Evolutionary conservation across 2,888 invertebrate genomes (phyloP).

Genomic region (Polydrusus cervinus): DNA sequence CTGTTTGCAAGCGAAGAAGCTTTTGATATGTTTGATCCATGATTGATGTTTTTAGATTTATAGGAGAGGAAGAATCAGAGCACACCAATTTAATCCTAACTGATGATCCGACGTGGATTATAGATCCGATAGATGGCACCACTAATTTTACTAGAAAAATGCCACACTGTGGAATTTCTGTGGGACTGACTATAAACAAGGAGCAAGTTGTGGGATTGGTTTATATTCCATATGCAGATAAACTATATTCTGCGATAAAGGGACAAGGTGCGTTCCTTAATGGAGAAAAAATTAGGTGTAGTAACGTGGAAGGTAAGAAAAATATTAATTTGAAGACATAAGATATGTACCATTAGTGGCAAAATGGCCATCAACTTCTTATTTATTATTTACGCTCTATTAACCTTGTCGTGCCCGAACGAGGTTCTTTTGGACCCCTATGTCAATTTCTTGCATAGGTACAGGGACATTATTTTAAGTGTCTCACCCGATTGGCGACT

Average conservation of each 20-base stretch:
- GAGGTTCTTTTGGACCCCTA: no score
- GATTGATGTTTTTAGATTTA: conserved; percentile 77
- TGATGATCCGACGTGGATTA: conserved; percentile 88
- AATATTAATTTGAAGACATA: not conserved
- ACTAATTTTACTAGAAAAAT: conserved; percentile 85
- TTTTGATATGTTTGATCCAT: no score
- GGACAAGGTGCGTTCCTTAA: conserved; percentile 86
- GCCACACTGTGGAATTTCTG: conserved; percentile 80
- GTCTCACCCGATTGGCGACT: no score
- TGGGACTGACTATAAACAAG: conserved; percentile 76
- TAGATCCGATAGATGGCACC: conserved; percentile 93
- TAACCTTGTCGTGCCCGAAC: no score
- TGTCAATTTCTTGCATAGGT: no score
- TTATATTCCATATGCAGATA: conserved; percentile 81
- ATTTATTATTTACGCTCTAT: not conserved
- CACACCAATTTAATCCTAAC: conserved; percentile 76
- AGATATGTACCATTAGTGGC: not conserved
- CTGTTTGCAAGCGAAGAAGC: no score
- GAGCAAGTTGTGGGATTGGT: conserved; percentile 81
- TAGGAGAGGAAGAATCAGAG: conserved; percentile 81
- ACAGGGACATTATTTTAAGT: no score
- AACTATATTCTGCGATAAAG: conserved; percentile 81
- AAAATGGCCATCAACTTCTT: no score
- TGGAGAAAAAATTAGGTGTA: conserved; percentile 75
- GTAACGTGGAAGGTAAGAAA: conserved; percentile 71